Conservation (phyloP, 2,797 vertebrate genomes). For the Peromyscus melanophrys region DNA sequence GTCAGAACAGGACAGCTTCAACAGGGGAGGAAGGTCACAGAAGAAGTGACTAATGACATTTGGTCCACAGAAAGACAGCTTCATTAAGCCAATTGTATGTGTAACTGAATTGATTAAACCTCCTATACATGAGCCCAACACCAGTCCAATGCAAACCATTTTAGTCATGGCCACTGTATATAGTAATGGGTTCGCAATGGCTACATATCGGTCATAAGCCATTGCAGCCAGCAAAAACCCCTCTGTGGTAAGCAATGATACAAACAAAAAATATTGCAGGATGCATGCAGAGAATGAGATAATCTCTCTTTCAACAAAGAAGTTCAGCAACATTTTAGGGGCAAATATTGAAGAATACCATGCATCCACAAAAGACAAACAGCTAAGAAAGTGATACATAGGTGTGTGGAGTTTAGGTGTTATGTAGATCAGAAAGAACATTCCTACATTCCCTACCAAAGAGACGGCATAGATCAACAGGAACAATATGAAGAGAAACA, state of each 20-base stretch:
- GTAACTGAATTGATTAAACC: constrained; percentile 69
- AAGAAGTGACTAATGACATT: constrained; percentile 81
- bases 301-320: constrained; percentile 25
- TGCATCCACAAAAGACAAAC: constrained; percentile 65
- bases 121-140: constrained; percentile 43
- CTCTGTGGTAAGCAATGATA: constrained; percentile 74
- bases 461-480: constrained; percentile 68
- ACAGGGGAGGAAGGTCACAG: constrained; percentile 82
- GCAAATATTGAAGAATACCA: constrained; percentile 78
- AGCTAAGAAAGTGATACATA: constrained; percentile 81
- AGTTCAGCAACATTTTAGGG: constrained; percentile 76
- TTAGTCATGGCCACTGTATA: constrained; percentile 77
- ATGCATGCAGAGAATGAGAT: constrained; percentile 76
- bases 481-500: constrained; percentile 65
- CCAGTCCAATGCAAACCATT: background rate
- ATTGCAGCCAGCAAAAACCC: constrained; percentile 79
- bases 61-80: constrained; percentile 19
- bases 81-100: constrained; percentile 68
- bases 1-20: constrained; percentile 79
- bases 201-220: constrained; percentile 79
- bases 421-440: constrained; percentile 72
- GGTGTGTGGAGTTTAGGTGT: constrained; percentile 70
- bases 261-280: constrained; percentile 79
- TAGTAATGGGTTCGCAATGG: constrained; percentile 72
- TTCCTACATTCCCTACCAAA: constrained; percentile 76